A percentile compares a stretch with the other conserved stretches of the same genome.
These are phyloP conservation scores for Neodontobutis hainanensis DNA, from an alignment of 2,113 vertebrate species.

Conservation along the genomic window DNA sequence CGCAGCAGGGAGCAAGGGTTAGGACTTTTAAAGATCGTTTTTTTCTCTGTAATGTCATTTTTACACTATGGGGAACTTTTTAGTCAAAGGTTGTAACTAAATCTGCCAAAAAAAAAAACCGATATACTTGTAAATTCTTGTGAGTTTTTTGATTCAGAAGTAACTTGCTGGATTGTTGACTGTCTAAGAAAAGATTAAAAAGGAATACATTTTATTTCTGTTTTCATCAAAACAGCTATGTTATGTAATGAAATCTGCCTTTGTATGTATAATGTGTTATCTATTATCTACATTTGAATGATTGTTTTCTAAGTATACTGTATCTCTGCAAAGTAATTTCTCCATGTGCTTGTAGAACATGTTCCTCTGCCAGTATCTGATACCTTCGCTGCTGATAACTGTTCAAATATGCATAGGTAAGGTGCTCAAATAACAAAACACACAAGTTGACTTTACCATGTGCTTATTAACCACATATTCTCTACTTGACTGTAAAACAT, in stretches of 20 bases:
- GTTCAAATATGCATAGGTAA: slow-evolving; percentile 56
- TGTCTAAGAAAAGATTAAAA: too few species aligned
- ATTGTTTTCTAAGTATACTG: neutral
- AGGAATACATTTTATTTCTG: neutral
- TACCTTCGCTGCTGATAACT: slow-evolving; percentile 44
- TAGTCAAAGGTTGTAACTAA: neutral
- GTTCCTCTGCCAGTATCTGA: slow-evolving; percentile 54
- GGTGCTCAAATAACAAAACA: neutral
- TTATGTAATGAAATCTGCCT: neutral
- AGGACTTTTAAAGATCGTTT: neutral
- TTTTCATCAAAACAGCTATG: neutral
- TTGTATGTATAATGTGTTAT: neutral
- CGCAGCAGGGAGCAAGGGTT: neutral
- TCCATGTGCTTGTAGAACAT: slow-evolving; percentile 44
- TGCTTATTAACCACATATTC: neutral
- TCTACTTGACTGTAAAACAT: neutral
- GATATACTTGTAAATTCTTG: too few species aligned
- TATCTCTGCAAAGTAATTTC: slow-evolving; percentile 16
- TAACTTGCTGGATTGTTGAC: too few species aligned
- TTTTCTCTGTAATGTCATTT: neutral
- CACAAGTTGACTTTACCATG: neutral
- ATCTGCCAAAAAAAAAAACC: too few species aligned
- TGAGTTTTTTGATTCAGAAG: too few species aligned
- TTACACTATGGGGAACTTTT: neutral
- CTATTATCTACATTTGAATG: neutral